A percentile compares a stretch with the other conserved stretches of the same genome.
Evolutionary conservation across 2,797 vertebrate species (phyloP).

Genomic region (Dryobates pubescens): DNA sequence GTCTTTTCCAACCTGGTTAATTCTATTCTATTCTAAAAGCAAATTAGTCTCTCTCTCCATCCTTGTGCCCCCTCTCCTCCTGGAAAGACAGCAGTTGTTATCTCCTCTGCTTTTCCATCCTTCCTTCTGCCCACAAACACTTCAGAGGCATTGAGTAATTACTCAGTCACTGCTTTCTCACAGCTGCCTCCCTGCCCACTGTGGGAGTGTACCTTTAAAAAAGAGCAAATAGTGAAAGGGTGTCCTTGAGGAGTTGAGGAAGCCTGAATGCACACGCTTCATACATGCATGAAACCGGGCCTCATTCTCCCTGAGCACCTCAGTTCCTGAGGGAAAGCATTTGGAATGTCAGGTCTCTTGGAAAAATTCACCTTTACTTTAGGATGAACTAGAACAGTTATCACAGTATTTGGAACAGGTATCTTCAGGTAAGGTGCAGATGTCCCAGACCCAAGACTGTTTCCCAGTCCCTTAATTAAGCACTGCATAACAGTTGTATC

Average conservation of each 20-base stretch:
- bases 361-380: rapidly evolving
- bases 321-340: rapidly evolving
- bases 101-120: not conserved
- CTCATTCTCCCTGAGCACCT: not conserved
- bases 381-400: not conserved
- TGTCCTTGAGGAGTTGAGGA: not conserved
- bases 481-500: not conserved
- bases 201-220: not conserved
- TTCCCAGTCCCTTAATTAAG: not conserved
- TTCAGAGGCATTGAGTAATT: not conserved
- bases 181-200: not conserved
- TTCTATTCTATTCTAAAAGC: not conserved
- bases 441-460: not conserved
- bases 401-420: not conserved
- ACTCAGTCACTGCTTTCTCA: not conserved
- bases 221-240: not conserved
- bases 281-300: rapidly evolving
- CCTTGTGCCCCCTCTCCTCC: not conserved
- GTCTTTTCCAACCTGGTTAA: too few species aligned
- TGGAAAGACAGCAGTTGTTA: not conserved
- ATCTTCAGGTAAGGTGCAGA: not conserved
- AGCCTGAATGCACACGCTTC: not conserved
- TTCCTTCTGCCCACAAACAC: not conserved
- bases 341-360: rapidly evolving
- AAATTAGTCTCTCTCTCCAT: not conserved